A percentile compares a stretch with the other conserved stretches of the same genome.
Evolutionary conservation across 1,140 invertebrate species (phyloP).

Genomic region (Drosophila athabasca): DNA sequence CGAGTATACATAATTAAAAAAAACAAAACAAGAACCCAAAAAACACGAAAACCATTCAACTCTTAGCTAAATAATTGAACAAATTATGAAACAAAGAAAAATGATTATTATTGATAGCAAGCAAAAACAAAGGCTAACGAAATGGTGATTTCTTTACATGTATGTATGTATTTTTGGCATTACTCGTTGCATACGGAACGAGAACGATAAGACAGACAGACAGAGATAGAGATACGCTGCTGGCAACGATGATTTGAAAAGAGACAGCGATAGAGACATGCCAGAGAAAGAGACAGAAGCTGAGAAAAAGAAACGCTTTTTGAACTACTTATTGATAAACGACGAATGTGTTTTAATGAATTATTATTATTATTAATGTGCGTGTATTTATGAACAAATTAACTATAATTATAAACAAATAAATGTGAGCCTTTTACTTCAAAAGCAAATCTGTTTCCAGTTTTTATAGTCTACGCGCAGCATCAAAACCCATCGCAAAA

Average conservation of each 20-base stretch:
- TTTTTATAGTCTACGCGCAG: not conserved
- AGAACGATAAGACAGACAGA: not conserved
- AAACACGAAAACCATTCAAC: constrained; percentile 16
- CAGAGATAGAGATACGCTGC: constrained; percentile 4
- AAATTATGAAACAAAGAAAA: constrained; percentile 5
- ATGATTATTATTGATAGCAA: constrained; percentile 38
- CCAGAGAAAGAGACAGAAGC: constrained; percentile 11
- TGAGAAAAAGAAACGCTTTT: constrained; percentile 58
- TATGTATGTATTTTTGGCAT: constrained; percentile 58
- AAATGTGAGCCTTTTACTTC: constrained; percentile 80
- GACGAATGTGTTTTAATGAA: constrained; percentile 72
- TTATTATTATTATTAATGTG: constrained; percentile 67
- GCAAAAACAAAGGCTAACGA: constrained; percentile 28
- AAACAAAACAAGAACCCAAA: not conserved
- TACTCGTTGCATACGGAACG: constrained; percentile 26
- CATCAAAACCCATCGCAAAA: too few relatives aligned
- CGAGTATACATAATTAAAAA: constrained; percentile 19
- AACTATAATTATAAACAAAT: constrained; percentile 69
- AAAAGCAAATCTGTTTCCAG: constrained; percentile 44
- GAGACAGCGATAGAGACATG: constrained; percentile 5
- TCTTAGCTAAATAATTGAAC: constrained; percentile 46
- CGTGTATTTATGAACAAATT: constrained; percentile 77
- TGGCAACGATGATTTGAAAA: constrained; percentile 2
- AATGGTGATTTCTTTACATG: constrained; percentile 70
- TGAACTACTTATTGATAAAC: constrained; percentile 66